phyloP scores from a whole-genome alignment of 2,888 invertebrate species.

The Idaea straminata region DNA sequence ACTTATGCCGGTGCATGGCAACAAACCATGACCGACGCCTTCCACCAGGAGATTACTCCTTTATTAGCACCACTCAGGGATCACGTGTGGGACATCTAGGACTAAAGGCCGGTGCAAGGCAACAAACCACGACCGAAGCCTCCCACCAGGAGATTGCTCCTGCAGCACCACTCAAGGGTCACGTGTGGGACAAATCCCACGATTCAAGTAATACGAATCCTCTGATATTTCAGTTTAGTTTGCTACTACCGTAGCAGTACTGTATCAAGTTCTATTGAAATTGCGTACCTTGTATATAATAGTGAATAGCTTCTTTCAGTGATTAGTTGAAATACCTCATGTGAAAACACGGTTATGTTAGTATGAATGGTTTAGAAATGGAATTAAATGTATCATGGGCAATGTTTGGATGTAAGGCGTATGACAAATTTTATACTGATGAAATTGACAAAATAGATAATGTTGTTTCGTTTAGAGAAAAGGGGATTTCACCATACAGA shows the following conservation, averaged over 20 bases:
- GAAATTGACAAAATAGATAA: neutral
- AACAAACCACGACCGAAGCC: too few species aligned
- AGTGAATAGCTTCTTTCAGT: slow-evolving; percentile 17
- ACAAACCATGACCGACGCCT: too few species aligned
- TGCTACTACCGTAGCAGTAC: neutral
- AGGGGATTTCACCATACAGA: too few species aligned
- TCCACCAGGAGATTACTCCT: too few species aligned
- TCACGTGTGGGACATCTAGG: too few species aligned
- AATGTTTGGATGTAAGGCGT: neutral
- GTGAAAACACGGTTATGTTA: neutral
- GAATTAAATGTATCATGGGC: neutral
- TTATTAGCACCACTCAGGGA: too few species aligned
- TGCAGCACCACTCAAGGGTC: too few species aligned
- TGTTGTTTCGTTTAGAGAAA: too few species aligned
- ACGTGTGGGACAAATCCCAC: neutral
- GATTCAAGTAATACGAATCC: neutral
- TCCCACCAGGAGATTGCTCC: too few species aligned
- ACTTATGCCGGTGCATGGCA: too few species aligned
- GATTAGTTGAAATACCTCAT: neutral
- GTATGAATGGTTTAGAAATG: neutral
- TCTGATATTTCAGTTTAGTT: neutral
- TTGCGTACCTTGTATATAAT: slow-evolving; percentile 5
- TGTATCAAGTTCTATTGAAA: neutral
- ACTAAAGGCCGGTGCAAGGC: too few species aligned
- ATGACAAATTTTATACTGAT: neutral